Evolutionary conservation across 1,140 invertebrate species (phyloP), one percentile per base, ranked within the genome.

Genomic region (Drosophila sechellia): DNA sequence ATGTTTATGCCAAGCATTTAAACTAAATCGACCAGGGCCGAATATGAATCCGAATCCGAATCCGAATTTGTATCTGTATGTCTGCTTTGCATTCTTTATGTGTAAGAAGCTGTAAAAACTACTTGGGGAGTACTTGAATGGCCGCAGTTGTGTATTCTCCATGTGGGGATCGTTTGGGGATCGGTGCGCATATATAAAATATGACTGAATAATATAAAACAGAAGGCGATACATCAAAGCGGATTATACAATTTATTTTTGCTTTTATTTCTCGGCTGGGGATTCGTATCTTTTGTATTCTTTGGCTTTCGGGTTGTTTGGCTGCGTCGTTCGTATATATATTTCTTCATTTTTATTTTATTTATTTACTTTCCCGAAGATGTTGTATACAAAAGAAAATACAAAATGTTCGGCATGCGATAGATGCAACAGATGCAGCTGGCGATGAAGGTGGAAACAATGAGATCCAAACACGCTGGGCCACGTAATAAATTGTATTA

Each of bases 231-330:
- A 85, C 81, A 85, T 85, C 81, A 85, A 85, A 85, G 81, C 74
- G 81, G 81, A 85, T 85, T 85, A 85, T 85, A 85, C 83, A 87
- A 81, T 87, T 87, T 87, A 85, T 86, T 81, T 78, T 70, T 81
- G 69, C 73, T 74, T 77, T 81, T 81, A 83, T 84, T 81, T 83
- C 71, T 52, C 68, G 63, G 72, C 56, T 60, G 64, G 52, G 52
- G 45, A 71, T 79, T 68, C 48, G 40, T 27, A 61, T 40, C 35
- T 58, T 54, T 75, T 80, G 55, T 61, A 34, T 57, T 69, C n/a
- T 35, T 70, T 70, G 64, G 64, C 49, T 70, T 56, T 53, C 22
- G 35, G 34, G 46, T 48, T 70, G 66, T 70, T 77, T 60, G 60
- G 48, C 74, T 73, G 56, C 46, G 56, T 54, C 31, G 31, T 8